Percentiles rank a stretch among this genome's conserved stretches.
Conservation (phyloP, 2,797 vertebrate genomes). For the Acanthornis magna region DNA sequence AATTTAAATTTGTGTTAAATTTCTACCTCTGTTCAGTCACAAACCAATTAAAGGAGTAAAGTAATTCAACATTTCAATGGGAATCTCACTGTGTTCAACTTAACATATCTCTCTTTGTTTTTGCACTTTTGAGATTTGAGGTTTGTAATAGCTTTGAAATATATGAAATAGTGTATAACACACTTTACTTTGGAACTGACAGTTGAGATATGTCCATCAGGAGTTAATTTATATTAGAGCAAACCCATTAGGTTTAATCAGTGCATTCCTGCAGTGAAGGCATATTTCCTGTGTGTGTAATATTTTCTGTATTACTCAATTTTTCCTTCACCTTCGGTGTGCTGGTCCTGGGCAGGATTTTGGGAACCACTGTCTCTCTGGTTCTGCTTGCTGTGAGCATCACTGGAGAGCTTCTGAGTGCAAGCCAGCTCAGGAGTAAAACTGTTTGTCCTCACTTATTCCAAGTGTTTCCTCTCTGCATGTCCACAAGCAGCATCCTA, state of each 20-base stretch:
- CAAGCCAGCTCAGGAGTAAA: neutral
- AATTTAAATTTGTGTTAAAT: neutral
- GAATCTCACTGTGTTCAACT: neutral
- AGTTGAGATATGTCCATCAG: neutral
- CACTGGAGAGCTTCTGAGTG: neutral
- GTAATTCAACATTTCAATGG: neutral
- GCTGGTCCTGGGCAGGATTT: neutral
- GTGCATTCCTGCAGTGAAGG: neutral
- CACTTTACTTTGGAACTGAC: neutral
- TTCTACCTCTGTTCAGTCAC: neutral
- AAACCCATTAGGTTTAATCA: neutral
- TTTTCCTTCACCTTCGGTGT: neutral
- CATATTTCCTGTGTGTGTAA: neutral
- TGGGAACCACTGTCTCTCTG: neutral
- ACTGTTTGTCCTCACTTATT: neutral
- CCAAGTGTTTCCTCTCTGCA: neutral
- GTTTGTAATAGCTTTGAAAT: neutral
- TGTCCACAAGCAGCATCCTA: neutral
- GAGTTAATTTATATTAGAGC: neutral
- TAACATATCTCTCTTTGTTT: neutral
- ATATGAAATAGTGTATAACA: neutral
- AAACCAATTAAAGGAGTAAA: neutral
- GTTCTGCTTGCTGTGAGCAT: neutral
- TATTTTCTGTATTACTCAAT: neutral
- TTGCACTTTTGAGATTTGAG: neutral